Evolutionary conservation across 2,113 vertebrate species (phyloP), one percentile per base, ranked within the genome.

Genomic region (Burhinus bistriatus): DNA sequence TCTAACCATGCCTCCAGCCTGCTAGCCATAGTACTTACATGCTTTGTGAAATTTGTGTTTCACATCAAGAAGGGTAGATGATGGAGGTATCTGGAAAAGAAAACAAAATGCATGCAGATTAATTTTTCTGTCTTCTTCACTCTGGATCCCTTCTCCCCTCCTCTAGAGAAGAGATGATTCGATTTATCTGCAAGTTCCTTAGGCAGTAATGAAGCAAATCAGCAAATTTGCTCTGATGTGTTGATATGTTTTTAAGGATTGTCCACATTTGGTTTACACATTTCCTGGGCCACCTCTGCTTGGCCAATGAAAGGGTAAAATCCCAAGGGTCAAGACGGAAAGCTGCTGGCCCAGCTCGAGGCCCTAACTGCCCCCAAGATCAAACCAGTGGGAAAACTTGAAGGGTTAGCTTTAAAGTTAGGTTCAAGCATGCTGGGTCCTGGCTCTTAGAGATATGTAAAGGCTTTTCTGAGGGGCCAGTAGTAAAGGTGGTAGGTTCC

Each of bases 41-140:
- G 95, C 77, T 98, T 98, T 98, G 83, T 99, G 97, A 95, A 98
- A 98, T 97, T 98, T 98, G 94, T 98, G 98, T 87, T 99, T 98
- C 91, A 98, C 96, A 88, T 99, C 98, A 68, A 98, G 98, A 94
- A 98, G 90, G 11, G 98, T 98, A 86, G 98, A 98, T 54, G 96
- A 97, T 94, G 98, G 98, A 83, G 96, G 93, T 57, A 99, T 96
- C 99, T 99, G 94, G 65, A 97, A 98, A 81, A 54, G 20, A 88
- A 84, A 96, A 51, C 8, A 91, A 90, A 95, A 94, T 5, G 21
- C 15, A 80, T 29, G 45, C 66, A 59, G 12, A 45, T 95, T 84
- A 96, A 12, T 94, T 87, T 80, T 68, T 55, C 20, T 52, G n/a
- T 34, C 32, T 54, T 78, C 17, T 52, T 66, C 15, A 20, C 11